Conservation (phyloP, 2,888 invertebrate species). For the Synergus gifuensis region DNA sequence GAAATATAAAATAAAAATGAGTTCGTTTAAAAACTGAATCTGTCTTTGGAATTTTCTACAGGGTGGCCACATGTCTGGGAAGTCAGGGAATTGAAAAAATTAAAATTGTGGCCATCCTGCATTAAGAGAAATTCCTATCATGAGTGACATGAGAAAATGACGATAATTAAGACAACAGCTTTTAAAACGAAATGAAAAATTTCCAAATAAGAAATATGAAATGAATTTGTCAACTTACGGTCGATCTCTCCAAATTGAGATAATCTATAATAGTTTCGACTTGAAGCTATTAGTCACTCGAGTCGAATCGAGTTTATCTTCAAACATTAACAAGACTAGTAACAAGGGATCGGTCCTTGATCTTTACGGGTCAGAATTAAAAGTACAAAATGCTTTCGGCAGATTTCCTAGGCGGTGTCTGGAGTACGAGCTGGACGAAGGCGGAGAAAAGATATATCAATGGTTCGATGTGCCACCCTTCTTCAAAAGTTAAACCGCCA, state of each 20-base stretch:
- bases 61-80: no score
- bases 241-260: slow-evolving; percentile 9
- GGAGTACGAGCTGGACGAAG: slow-evolving; percentile 71
- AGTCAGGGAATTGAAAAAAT: no score
- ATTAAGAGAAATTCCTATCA: not conserved
- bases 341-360: not conserved
- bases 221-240: slow-evolving; percentile 17
- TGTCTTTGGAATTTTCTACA: no score
- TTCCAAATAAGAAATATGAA: not conserved
- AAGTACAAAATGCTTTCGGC: slow-evolving; percentile 44
- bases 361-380: not conserved
- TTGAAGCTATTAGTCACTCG: slow-evolving; percentile 6
- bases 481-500: not conserved
- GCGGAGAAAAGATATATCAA: slow-evolving; percentile 69
- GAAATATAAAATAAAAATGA: no score
- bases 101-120: no score
- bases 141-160: not conserved
- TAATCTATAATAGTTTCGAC: slow-evolving; percentile 3
- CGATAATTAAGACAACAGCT: not conserved
- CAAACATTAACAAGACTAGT: not conserved
- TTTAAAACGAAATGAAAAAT: not conserved
- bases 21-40: no score
- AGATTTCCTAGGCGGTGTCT: slow-evolving; percentile 69
- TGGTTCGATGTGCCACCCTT: slow-evolving; percentile 72
- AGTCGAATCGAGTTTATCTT: slow-evolving; percentile 13